phyloP scores from a whole-genome alignment of 2,888 invertebrate genomes.

The Agrypnus murinus region DNA sequence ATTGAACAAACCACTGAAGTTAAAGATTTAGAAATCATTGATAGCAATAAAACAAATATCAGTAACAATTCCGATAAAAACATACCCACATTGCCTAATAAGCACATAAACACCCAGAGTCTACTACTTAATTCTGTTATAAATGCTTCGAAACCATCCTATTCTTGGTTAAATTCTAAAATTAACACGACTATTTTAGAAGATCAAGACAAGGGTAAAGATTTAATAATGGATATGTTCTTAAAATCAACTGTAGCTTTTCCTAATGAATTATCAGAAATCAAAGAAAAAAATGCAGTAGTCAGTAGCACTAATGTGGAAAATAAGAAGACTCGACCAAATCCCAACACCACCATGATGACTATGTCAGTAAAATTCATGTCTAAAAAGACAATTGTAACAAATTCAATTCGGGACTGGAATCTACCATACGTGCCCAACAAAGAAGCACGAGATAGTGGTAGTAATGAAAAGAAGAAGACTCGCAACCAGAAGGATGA shows the following conservation, averaged over 20 bases:
- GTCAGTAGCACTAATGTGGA: not conserved
- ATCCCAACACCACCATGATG: constrained; percentile 27
- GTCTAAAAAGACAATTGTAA: constrained; percentile 30
- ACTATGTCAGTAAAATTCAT: constrained; percentile 29
- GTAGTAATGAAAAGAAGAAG: not conserved
- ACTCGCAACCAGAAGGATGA: not conserved
- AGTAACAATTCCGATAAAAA: too few relatives aligned
- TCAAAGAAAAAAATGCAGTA: constrained; percentile 11
- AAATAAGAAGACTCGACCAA: not conserved
- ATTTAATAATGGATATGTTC: constrained; percentile 67
- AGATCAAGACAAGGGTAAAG: constrained; percentile 64
- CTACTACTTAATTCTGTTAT: constrained; percentile 40
- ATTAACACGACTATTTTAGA: constrained; percentile 35
- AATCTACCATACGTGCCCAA: not conserved
- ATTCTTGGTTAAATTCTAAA: constrained; percentile 8
- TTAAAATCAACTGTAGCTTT: constrained; percentile 63
- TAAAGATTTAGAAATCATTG: not conserved
- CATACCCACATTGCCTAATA: constrained; percentile 29
- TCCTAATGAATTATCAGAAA: constrained; percentile 16
- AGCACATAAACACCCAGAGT: constrained; percentile 40
- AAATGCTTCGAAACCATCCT: not conserved
- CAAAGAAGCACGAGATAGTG: not conserved
- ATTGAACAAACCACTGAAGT: not conserved
- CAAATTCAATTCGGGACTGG: not conserved
- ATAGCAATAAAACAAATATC: too few relatives aligned